A percentile compares a stretch with the other conserved stretches of the same genome.
Conservation (phyloP, 2,888 invertebrate genomes). For the Leptinotarsa tumamoca region DNA sequence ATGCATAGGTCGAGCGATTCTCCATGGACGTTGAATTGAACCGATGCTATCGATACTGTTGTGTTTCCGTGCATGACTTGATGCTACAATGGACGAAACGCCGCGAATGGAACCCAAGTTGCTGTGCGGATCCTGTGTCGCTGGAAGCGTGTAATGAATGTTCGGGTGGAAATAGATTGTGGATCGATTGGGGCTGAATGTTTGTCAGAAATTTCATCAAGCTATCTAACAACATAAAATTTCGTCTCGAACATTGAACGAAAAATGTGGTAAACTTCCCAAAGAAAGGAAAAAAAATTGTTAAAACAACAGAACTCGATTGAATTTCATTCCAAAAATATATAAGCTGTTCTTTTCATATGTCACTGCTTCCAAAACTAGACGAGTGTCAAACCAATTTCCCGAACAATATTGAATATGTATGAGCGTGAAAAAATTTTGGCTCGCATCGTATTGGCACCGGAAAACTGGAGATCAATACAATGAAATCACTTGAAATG, state of each 20-base stretch:
- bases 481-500: slow-evolving; percentile 48
- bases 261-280: no score
- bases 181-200: background rate
- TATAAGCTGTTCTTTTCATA: no score
- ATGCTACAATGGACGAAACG: background rate
- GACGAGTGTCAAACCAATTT: slow-evolving; percentile 6
- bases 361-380: background rate
- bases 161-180: background rate
- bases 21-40: background rate
- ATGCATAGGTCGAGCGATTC: slow-evolving; percentile 1
- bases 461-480: slow-evolving; percentile 37
- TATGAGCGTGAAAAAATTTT: slow-evolving; percentile 33
- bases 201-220: no score
- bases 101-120: background rate
- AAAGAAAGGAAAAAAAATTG: no score
- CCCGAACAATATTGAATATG: slow-evolving; percentile 28
- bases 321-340: no score
- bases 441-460: slow-evolving; percentile 33
- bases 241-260: no score
- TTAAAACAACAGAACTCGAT: no score
- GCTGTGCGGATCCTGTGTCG: background rate
- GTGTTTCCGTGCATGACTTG: slow-evolving; percentile 11
- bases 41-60: slow-evolving; percentile 17
- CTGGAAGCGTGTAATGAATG: background rate
- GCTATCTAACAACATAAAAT: no score